Conservation (phyloP, 1,140 invertebrate genomes). For the Atta colombica region DNA sequence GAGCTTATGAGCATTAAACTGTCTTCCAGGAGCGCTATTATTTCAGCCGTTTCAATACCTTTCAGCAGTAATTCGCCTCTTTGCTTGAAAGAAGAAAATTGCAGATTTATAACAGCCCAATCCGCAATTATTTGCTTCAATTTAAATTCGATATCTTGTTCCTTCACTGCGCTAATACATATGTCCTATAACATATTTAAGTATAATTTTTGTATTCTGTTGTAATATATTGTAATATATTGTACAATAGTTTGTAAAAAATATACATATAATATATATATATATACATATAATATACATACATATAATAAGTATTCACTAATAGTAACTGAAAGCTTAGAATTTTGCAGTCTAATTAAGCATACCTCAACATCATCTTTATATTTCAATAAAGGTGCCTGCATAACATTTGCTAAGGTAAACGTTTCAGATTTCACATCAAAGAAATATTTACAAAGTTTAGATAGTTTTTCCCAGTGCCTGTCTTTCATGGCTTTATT, state of each 20-base stretch:
- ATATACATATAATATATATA: not conserved
- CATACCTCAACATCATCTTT: slow-evolving; percentile 95
- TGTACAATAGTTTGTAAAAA: slow-evolving; percentile 15
- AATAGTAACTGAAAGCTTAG: no score
- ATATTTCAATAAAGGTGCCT: slow-evolving; percentile 93
- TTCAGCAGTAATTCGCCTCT: slow-evolving; percentile 94
- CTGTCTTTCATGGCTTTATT: slow-evolving; percentile 96
- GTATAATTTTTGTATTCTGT: not conserved
- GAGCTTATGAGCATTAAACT: slow-evolving; percentile 96
- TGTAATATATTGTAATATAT: not conserved
- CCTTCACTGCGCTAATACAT: slow-evolving; percentile 96
- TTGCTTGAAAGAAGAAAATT: slow-evolving; percentile 93
- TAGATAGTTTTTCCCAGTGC: slow-evolving; percentile 94
- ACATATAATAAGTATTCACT: not conserved
- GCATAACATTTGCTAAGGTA: slow-evolving; percentile 93
- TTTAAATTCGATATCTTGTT: slow-evolving; percentile 96
- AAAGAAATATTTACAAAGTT: slow-evolving; percentile 91
- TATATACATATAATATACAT: not conserved
- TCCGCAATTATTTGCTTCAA: slow-evolving; percentile 94
- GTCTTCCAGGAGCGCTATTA: slow-evolving; percentile 93
- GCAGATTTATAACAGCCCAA: slow-evolving; percentile 93
- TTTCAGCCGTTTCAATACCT: slow-evolving; percentile 92
- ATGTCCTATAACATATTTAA: slow-evolving; percentile 89
- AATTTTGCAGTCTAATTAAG: no score
- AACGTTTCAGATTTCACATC: slow-evolving; percentile 93